Evolutionary conservation across 2,113 vertebrate genomes (phyloP).

Genomic region (Muscicapa adusta): DNA sequence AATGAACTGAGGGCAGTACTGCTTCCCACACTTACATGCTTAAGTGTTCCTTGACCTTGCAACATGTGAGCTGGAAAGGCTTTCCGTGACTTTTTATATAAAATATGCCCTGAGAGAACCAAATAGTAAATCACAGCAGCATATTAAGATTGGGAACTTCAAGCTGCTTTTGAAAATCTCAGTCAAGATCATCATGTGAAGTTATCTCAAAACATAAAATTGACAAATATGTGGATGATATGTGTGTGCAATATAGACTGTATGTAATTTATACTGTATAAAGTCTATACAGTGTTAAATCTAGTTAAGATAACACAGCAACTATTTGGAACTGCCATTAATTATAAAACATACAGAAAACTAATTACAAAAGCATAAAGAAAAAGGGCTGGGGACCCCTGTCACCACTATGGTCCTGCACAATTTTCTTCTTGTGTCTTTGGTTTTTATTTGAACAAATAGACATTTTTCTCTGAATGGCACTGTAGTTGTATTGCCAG

Average conservation of each 20-base stretch:
- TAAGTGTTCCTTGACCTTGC: slow-evolving; percentile 2
- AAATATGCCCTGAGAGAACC: background rate
- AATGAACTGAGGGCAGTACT: background rate
- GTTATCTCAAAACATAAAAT: background rate
- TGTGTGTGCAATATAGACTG: background rate
- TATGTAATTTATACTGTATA: background rate
- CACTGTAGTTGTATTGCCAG: background rate
- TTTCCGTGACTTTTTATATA: background rate
- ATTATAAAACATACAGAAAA: background rate
- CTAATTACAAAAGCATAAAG: background rate
- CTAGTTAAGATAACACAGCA: background rate
- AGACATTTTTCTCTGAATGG: background rate
- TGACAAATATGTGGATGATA: background rate
- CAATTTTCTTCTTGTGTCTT: background rate
- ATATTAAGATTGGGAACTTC: background rate
- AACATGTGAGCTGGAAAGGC: background rate
- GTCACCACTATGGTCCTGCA: background rate
- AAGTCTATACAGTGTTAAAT: background rate
- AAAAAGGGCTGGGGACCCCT: background rate
- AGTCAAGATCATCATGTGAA: background rate
- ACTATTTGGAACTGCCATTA: background rate
- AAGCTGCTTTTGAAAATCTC: background rate
- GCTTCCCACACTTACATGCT: background rate
- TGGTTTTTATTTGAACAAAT: background rate
- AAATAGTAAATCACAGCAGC: background rate